Base-by-base conservation (phyloP, 2,113 vertebrate genomes). In the Pogona vitticeps region DNA sequence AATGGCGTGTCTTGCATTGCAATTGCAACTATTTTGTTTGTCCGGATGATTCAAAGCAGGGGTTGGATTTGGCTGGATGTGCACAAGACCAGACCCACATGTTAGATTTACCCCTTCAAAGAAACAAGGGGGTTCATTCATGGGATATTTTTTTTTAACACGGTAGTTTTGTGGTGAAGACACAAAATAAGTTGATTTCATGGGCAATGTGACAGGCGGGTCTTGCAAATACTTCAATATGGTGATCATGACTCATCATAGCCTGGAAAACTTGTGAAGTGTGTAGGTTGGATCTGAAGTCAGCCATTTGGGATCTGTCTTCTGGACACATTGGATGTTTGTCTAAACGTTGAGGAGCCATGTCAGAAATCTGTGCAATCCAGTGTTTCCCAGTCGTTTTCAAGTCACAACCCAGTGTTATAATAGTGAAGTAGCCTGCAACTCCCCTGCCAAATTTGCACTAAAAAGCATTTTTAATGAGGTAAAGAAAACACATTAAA, bases 1-100 rank as follows among this genome's bases (percentile, higher is more conserved):
- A 86, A 80, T 86, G 84, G 77, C 38, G 38, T 58, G 52, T 84
- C 33, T 75, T 75, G 71, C 36, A 28, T 46, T 65, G 68, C 31
- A 20, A 72, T 42, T 59, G n/a, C 68, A 73, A 73, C n/a, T 40
- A 73, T 72, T 80, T 52, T 86, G 68, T 80, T 80, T 58, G 52
- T 70, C 58, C 23, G 56, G 38, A 63, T 26, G 68, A 73, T 80
- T 86, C 56, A 80, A 80, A 63, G 38, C 56, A 72, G 33, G 65
- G 38, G 31, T 63, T 80, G 68, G 68, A 72, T 73, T 86, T 46
- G 36, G 67, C 38, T 72, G 85, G 42, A 72, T 80, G 36, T 17
- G 13, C 6, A 26, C 36, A 59, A 80, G 70, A 68, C 13, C 56
- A 80, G 80, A 63, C 31, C 56, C 36, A 46, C 17, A 0, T 80